phyloP scores from a whole-genome alignment of 1,140 invertebrate species.

The Temnothorax longispinosus region DNA sequence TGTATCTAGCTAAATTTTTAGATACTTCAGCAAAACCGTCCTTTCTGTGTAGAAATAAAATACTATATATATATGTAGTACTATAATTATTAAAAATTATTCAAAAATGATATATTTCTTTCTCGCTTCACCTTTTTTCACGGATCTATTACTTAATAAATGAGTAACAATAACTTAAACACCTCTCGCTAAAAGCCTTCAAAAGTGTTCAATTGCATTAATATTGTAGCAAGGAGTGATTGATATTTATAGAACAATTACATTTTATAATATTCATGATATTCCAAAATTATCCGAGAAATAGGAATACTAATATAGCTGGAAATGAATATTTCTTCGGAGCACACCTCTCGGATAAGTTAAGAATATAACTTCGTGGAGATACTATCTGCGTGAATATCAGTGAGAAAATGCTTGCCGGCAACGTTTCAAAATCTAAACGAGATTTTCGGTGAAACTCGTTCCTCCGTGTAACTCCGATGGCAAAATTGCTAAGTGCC shows the following conservation, averaged over 20 bases:
- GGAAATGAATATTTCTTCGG: constrained; percentile 37
- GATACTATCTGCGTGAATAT: constrained; percentile 33
- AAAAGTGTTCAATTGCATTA: not conserved
- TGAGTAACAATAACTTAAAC: not conserved
- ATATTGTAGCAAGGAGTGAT: not conserved
- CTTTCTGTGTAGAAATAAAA: too few relatives aligned
- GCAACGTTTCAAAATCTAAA: constrained; percentile 43
- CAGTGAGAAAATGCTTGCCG: constrained; percentile 30
- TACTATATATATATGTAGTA: not conserved
- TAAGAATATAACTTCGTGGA: constrained; percentile 41
- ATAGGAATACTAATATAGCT: not conserved
- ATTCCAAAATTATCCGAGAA: not conserved
- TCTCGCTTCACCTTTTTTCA: not conserved
- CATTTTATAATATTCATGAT: not conserved
- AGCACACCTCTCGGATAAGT: constrained; percentile 31
- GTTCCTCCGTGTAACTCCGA: constrained; percentile 24
- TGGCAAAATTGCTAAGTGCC: constrained; percentile 37
- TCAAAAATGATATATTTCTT: not conserved
- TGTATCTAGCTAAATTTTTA: too few relatives aligned
- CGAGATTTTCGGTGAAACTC: constrained; percentile 32
- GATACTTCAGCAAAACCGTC: too few relatives aligned
- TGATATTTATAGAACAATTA: not conserved
- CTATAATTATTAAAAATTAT: not conserved
- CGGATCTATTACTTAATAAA: not conserved
- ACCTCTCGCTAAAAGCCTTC: not conserved